These are phyloP conservation scores for Schizothorax lantsangensis DNA, from an alignment of 2,797 vertebrate genomes.

Conservation along the genomic window DNA sequence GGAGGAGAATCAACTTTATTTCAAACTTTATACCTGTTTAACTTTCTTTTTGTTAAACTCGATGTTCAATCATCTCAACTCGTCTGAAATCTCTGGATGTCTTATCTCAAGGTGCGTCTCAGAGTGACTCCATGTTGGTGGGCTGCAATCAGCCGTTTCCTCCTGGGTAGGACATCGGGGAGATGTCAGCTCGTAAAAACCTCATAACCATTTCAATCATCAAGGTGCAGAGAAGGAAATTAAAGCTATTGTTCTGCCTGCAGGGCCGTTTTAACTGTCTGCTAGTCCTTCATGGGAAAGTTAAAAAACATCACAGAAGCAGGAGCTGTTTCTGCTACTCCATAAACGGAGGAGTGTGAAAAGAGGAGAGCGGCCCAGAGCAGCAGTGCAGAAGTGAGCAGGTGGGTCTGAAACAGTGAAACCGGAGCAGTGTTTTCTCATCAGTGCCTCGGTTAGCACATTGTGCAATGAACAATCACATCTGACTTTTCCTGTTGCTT, in stretches of 20 bases:
- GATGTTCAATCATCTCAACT: not conserved
- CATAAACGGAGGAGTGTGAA: conserved; percentile 43
- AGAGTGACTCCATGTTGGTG: conserved; percentile 7
- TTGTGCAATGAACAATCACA: conserved; percentile 55
- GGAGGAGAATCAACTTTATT: conserved; percentile 58
- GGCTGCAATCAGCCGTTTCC: conserved; percentile 50
- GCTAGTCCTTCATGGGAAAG: conserved; percentile 57
- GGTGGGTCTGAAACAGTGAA: too few relatives aligned
- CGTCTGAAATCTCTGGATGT: conserved; percentile 36
- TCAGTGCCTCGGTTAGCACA: conserved; percentile 42
- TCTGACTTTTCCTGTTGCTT: conserved; percentile 68
- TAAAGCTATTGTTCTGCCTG: conserved; percentile 59
- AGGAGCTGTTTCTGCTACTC: conserved; percentile 45
- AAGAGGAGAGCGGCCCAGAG: conserved; percentile 21
- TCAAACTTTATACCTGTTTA: conserved; percentile 31
- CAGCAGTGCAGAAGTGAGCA: too few relatives aligned
- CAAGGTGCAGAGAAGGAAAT: conserved; percentile 59
- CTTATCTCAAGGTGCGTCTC: conserved; percentile 34
- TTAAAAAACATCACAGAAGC: conserved; percentile 49
- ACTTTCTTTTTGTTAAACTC: conserved; percentile 11
- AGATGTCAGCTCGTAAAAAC: conserved; percentile 56
- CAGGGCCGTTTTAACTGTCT: conserved; percentile 61
- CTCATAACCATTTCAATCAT: conserved; percentile 60
- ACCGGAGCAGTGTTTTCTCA: conserved; percentile 56
- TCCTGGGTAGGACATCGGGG: conserved; percentile 42